Conservation (phyloP, 2,797 vertebrate genomes). For the Malurus splendens region DNA sequence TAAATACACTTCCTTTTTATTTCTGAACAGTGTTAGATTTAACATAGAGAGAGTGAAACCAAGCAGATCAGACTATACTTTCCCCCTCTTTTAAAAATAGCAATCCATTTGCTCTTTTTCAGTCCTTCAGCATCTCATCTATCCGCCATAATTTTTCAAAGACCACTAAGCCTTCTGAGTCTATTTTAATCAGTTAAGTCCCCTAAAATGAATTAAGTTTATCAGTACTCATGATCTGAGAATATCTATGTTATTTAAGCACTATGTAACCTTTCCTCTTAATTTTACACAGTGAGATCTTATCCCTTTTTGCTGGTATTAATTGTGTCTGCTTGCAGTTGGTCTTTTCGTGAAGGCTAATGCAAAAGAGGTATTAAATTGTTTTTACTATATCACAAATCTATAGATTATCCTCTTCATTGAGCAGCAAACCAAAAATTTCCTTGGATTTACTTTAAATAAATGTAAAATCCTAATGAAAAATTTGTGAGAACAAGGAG, state of each 20-base stretch:
- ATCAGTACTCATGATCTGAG: constrained; percentile 14
- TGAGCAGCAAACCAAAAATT: neutral
- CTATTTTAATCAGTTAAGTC: constrained; percentile 10
- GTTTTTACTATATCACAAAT: neutral
- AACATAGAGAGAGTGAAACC: neutral
- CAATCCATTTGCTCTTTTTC: neutral
- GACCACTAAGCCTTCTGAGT: neutral
- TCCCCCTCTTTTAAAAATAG: neutral
- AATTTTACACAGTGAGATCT: neutral
- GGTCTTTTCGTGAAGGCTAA: neutral
- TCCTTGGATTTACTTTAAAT: neutral
- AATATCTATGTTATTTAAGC: constrained; percentile 12
- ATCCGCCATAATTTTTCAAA: constrained; percentile 26
- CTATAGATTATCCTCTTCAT: neutral
- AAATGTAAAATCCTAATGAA: neutral
- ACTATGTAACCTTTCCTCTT: constrained; percentile 1
- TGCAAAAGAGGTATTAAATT: neutral
- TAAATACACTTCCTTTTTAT: neutral
- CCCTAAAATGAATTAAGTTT: constrained; percentile 12
- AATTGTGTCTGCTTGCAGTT: neutral
- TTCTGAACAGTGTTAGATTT: neutral
- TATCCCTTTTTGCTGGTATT: neutral
- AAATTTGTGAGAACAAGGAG: neutral
- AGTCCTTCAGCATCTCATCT: neutral
- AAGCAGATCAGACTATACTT: neutral